Evolutionary conservation across 2,113 vertebrate species (phyloP), one percentile per base, ranked within the genome.

Genomic region (Sturnira hondurensis): DNA sequence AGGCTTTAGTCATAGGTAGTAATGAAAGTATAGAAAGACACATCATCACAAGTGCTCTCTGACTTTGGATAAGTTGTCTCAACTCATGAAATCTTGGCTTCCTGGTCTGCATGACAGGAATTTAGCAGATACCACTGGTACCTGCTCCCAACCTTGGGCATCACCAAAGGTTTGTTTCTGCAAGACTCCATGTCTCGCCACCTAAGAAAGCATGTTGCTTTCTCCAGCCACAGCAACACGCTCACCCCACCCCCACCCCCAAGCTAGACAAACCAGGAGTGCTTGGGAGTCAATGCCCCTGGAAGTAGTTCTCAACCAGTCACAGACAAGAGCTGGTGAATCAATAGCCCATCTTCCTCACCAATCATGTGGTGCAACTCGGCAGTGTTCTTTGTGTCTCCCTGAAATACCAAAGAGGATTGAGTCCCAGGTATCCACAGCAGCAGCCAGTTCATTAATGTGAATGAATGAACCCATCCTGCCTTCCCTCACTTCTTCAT

Each of bases 361-460:
- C 16, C 0, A 1, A 47, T 10, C 3, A 20, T 0, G 9, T 9
- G 31, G 26, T 11, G 4, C 22, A 5, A 8, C 31, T 19, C 22
- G 31, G n/a, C 41, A 24, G 26, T 33, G 36, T 43, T 36, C 47
- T 36, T 17, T 1, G 6, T 12, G 15, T n/a, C 38, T 63, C 54
- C 52, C n/a, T 38, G 28, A 28, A 28, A 31, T 12, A 7, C 50
- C 52, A 14, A 56, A 10, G 61, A 6, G 15, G 19, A 6, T 0
- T 13, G 15, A 58, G 15, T 10, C 22, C 73, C 85, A 45, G 50
- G 4, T 38, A 38, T 11, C 33, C 14, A 43, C 4, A 84, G 70
- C 17, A 61, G 26, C 20, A 33, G 33, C 11, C 76, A 36, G 4
- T 4, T 17, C 4, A 13, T 3, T 38, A 7, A 5, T 5, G 22